Percentiles rank a stretch among this genome's conserved stretches.
These are phyloP conservation scores for Orbicella faveolata DNA, from an alignment of 64 coral and sea anemone species.

Conservation along the genomic window DNA sequence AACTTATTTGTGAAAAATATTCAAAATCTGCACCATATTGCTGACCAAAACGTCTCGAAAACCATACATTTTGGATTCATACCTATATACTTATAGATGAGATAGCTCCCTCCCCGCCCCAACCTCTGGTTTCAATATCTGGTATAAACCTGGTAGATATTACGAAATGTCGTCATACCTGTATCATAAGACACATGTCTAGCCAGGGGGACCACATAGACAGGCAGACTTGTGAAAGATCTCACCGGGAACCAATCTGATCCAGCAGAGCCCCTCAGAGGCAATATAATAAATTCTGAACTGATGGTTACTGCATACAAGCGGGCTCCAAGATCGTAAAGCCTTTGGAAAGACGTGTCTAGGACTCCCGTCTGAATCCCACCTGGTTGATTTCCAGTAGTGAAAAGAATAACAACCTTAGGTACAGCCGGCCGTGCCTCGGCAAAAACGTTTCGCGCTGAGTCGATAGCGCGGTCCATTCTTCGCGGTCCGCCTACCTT, in stretches of 20 bases:
- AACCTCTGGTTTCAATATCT: too few relatives aligned
- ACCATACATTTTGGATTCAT: too few relatives aligned
- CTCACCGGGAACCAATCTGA: constrained; percentile 59
- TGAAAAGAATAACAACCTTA: constrained; percentile 64
- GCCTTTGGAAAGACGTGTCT: constrained; percentile 27
- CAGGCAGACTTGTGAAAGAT: constrained; percentile 43
- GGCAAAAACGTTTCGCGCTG: constrained; percentile 22
- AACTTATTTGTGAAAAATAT: too few relatives aligned
- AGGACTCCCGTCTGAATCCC: constrained; percentile 20
- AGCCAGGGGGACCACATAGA: constrained; percentile 44
- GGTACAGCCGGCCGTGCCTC: constrained; percentile 45
- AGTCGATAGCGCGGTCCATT: constrained; percentile 62
- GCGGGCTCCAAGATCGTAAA: constrained; percentile 56
- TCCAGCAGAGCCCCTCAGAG: constrained; percentile 18
- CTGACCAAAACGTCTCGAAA: too few relatives aligned
- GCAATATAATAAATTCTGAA: constrained; percentile 9
- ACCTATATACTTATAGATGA: too few relatives aligned
- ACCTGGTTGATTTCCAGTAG: constrained; percentile 38
- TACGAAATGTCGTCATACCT: background rate
- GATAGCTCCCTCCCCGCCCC: too few relatives aligned
- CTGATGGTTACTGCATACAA: constrained; percentile 62
- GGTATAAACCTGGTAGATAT: background rate
- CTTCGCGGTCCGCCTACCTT: constrained; percentile 55
- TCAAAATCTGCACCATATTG: too few relatives aligned
- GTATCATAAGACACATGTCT: constrained; percentile 52